Conservation (phyloP, 2,888 invertebrate species). For the Epirrhoe tristata region DNA sequence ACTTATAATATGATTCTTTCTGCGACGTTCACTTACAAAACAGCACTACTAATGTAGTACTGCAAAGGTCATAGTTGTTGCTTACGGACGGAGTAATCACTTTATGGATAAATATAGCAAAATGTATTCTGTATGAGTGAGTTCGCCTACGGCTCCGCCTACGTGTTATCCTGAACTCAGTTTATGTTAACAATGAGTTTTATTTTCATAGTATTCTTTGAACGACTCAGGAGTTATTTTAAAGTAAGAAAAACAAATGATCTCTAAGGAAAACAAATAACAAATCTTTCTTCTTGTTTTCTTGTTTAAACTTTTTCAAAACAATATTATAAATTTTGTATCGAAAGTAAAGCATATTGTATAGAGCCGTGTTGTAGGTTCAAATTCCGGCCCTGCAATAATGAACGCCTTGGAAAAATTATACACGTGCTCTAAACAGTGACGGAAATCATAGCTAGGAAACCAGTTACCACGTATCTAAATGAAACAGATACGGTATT, state of each 20-base stretch:
- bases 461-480: no score
- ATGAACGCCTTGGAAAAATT: no score
- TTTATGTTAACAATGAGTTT: neutral
- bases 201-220: conserved; percentile 10
- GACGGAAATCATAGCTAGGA: no score
- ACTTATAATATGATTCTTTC: neutral
- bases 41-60: neutral
- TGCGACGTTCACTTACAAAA: neutral
- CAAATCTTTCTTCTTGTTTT: neutral
- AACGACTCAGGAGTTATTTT: neutral
- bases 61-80: neutral
- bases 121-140: conserved; percentile 3
- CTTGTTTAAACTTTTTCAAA: no score
- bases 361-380: no score
- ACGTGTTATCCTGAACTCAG: conserved; percentile 6
- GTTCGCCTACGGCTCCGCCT: conserved; percentile 15
- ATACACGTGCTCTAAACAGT: no score
- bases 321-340: no score
- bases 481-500: no score
- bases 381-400: no score
- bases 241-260: conserved; percentile 2
- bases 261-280: neutral
- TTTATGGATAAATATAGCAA: conserved; percentile 5
- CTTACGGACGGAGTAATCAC: neutral
- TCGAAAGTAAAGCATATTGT: no score